Evolutionary conservation across 2,888 invertebrate species (phyloP), one percentile per base, ranked within the genome.

Genomic region (Salticus scenicus): DNA sequence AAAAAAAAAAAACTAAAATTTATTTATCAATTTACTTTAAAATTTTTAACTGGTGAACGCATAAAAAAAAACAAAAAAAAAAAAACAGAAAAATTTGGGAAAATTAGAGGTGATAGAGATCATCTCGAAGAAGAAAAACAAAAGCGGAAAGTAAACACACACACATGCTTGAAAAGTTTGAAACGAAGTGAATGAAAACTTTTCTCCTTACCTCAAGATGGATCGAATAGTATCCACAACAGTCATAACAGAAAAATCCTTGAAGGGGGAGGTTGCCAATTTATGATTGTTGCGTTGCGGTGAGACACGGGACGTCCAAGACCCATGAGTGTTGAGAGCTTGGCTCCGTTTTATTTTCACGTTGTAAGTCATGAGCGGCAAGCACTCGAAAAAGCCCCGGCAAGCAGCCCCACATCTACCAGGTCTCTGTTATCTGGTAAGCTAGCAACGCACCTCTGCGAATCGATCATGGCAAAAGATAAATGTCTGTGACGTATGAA

Each of bases 361-460:
- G 73, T 84, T 76, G 76, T 77, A 84, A 77, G 83, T 84, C 83
- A 84, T 84, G 33, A 14, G 67, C 31, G 37, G 67, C 5, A n/a
- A 27, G 24, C 67, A 67, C 37, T 10, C n/a, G 67, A 67, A 67
- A 57, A 57, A 57, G 24, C 41, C 30, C 69, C 76, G 42, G 20
- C 27, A 30, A 37, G 5, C 42, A 41, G 66, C 30, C 42, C 66
- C 41, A 57, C 57, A 20, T 24, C 57, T 72, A 77, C 71, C 77
- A 77, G 77, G 83, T 72, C 57, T 77, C 41, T 84, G 83, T 84
- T 84, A 84, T 84, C 83, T 84, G 69, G 83, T 77, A 42, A 69
- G 72, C 77, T 84, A 84, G 83, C 83, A 84, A 84, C 83, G 82
- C 71, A 83, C 75, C 83, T 77, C 67, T 37, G 30, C 69, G 75